These are phyloP conservation scores for Melanerpes formicivorus DNA, from an alignment of 2,113 vertebrate genomes.

Conservation along the genomic window DNA sequence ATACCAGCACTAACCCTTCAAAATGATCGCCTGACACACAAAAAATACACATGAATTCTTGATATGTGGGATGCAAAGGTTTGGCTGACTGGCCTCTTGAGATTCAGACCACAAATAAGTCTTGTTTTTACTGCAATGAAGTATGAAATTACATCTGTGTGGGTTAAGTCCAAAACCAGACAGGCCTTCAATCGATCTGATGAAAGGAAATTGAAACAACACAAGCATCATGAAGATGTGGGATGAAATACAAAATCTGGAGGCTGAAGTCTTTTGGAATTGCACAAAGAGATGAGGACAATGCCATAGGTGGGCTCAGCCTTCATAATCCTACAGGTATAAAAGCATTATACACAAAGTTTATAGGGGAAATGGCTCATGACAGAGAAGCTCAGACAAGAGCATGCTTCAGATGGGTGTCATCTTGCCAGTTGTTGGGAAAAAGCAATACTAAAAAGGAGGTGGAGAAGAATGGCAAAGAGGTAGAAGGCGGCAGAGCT, in stretches of 20 bases:
- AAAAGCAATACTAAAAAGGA: neutral
- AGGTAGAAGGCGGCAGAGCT: neutral
- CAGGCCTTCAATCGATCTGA: neutral
- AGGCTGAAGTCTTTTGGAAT: neutral
- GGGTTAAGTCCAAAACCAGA: slow-evolving; percentile 4
- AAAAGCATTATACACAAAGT: neutral
- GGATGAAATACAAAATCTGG: neutral
- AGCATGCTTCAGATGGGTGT: neutral
- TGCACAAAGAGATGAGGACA: neutral
- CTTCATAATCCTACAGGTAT: neutral
- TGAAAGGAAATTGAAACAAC: slow-evolving; percentile 15
- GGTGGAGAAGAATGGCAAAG: neutral
- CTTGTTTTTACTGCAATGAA: neutral
- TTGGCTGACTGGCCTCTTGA: neutral
- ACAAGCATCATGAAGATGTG: neutral
- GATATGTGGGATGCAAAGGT: neutral
- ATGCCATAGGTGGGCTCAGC: neutral
- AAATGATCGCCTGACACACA: neutral
- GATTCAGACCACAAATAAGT: neutral
- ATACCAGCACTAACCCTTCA: neutral
- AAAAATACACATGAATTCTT: neutral
- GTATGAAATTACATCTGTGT: slow-evolving; percentile 15
- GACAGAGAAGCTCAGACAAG: neutral
- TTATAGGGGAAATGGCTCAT: neutral
- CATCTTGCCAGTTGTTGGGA: neutral